phyloP scores from a whole-genome alignment of 2,888 invertebrate genomes.

The Hydropsyche betteni region DNA sequence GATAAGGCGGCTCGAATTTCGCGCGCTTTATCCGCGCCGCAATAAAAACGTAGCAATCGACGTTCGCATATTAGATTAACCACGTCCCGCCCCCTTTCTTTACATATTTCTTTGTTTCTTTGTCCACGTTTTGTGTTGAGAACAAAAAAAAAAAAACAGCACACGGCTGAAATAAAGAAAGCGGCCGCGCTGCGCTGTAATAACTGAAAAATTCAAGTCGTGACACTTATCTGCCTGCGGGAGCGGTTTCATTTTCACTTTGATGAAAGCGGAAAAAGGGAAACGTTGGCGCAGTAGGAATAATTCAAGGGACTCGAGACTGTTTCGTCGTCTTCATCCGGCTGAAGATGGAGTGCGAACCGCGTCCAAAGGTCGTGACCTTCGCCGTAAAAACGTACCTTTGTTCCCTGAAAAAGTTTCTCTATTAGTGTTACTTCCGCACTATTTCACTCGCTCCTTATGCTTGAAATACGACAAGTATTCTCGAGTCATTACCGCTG shows the following conservation, averaged over 20 bases:
- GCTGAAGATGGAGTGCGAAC: constrained; percentile 16
- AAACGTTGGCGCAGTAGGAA: constrained; percentile 12
- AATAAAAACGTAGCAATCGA: constrained; percentile 16
- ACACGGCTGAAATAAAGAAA: too few relatives aligned
- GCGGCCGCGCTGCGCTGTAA: background rate
- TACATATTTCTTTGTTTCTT: constrained; percentile 9
- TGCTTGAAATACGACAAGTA: too few relatives aligned
- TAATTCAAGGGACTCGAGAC: constrained; percentile 1
- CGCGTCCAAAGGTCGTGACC: background rate
- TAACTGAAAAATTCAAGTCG: constrained; percentile 27
- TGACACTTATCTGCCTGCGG: constrained; percentile 10
- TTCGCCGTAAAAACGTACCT: background rate
- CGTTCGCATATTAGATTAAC: constrained; percentile 25
- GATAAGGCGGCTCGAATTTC: background rate
- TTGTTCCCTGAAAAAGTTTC: background rate
- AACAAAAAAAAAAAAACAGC: too few relatives aligned
- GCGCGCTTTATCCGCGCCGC: background rate
- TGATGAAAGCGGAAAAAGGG: background rate
- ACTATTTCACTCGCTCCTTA: too few relatives aligned
- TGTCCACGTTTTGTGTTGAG: too few relatives aligned
- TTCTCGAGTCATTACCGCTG: too few relatives aligned
- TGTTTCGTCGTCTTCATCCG: too few relatives aligned
- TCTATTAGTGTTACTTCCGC: too few relatives aligned
- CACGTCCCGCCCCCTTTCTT: background rate
- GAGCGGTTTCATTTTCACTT: constrained; percentile 25